Evolutionary conservation across 1,140 invertebrate species (phyloP).

Genomic region (Listronotus oregonensis): DNA sequence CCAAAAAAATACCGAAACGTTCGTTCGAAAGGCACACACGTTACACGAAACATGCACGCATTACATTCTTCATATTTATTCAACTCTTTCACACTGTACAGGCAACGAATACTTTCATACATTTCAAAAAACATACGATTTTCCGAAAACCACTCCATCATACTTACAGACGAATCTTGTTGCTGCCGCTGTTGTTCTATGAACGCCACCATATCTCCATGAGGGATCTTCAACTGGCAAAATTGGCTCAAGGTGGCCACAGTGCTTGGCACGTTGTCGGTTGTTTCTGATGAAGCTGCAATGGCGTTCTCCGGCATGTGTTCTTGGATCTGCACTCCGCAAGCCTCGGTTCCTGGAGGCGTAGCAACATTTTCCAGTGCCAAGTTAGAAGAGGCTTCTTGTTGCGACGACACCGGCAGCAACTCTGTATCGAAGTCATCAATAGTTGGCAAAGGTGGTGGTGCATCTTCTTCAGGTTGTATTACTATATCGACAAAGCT

Average conservation of each 20-base stretch:
- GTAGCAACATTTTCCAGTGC: conserved; percentile 1
- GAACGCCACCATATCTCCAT: too few relatives aligned
- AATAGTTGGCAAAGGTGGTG: conserved; percentile 1
- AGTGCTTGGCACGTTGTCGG: not conserved
- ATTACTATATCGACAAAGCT: not conserved
- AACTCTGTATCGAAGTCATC: not conserved
- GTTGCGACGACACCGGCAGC: not conserved
- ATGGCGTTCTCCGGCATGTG: not conserved
- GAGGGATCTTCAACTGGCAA: not conserved
- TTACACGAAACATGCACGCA: not conserved
- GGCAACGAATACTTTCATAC: not conserved
- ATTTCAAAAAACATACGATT: conserved; percentile 2
- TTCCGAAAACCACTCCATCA: conserved; percentile 2
- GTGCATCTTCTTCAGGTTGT: not conserved
- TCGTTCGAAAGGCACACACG: not conserved
- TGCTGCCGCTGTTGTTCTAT: not conserved
- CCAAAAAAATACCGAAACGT: too few relatives aligned
- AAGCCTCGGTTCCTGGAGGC: not conserved
- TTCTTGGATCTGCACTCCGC: not conserved
- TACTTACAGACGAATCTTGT: not conserved
- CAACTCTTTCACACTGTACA: too few relatives aligned
- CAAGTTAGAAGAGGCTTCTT: not conserved
- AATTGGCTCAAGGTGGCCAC: not conserved
- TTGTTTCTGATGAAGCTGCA: not conserved
- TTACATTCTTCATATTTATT: not conserved